A percentile compares a stretch with the other conserved stretches of the same genome.
Conservation (phyloP, 2,797 vertebrate genomes). For the Danio albolineatus region DNA sequence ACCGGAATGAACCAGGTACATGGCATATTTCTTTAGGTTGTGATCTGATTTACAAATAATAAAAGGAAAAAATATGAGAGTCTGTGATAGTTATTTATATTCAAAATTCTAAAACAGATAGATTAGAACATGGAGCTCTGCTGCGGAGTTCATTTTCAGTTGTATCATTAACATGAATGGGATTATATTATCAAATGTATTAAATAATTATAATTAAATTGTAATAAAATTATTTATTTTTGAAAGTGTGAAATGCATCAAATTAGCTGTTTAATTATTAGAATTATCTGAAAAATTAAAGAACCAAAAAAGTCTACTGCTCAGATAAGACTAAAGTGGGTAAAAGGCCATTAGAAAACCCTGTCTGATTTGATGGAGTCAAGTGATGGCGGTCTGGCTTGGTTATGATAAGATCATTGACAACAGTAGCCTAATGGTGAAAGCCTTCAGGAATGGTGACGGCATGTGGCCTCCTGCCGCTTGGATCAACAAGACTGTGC, state of each 20-base stretch:
- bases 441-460: slow-evolving; percentile 50
- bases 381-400: slow-evolving; percentile 17
- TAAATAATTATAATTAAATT: background rate
- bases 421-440: slow-evolving; percentile 37
- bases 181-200: background rate
- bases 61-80: background rate
- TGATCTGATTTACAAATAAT: slow-evolving; percentile 1
- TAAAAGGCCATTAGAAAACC: background rate
- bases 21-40: background rate
- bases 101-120: background rate
- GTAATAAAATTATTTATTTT: background rate
- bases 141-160: background rate
- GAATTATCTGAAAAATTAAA: background rate
- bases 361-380: slow-evolving; percentile 9
- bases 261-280: too few species aligned
- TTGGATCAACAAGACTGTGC: slow-evolving; percentile 23
- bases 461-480: slow-evolving; percentile 17
- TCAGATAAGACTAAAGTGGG: background rate
- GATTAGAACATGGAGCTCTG: background rate
- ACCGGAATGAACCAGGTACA: background rate
- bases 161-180: background rate
- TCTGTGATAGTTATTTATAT: background rate
- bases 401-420: slow-evolving; percentile 52
- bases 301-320: too few species aligned
- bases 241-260: background rate